Percentiles rank a stretch among this genome's conserved stretches.
phyloP scores from a whole-genome alignment of 1,140 invertebrate genomes.

The Diabrotica undecimpunctata region DNA sequence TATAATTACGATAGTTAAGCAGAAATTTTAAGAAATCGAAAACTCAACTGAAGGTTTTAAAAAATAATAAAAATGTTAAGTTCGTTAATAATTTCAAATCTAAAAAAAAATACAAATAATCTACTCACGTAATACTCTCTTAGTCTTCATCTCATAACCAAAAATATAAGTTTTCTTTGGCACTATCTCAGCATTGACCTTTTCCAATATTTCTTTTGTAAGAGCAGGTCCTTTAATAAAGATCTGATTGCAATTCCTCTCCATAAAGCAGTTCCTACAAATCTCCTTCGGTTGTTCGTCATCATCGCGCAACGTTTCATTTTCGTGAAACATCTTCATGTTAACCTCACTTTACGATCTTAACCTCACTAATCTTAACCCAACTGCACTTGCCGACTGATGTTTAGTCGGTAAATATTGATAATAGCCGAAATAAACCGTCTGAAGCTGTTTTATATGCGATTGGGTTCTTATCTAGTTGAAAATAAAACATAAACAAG shows the following conservation, averaged over 20 bases:
- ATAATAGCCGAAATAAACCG: slow-evolving; percentile 4
- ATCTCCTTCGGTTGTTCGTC: no score
- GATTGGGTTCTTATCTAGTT: not conserved
- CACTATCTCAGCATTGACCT: slow-evolving; percentile 34
- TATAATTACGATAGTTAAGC: no score
- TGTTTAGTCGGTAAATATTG: not conserved
- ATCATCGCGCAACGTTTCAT: slow-evolving; percentile 7
- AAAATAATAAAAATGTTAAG: no score
- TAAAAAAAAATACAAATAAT: not conserved
- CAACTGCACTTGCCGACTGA: not conserved
- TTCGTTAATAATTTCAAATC: no score
- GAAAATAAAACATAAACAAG: no score
- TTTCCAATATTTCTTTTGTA: slow-evolving; percentile 37
- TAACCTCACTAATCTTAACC: not conserved
- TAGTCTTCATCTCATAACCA: slow-evolving; percentile 32
- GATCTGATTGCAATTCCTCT: slow-evolving; percentile 33
- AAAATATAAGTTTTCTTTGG: slow-evolving; percentile 32
- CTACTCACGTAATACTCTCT: slow-evolving; percentile 33
- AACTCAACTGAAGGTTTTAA: no score
- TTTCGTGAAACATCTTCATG: slow-evolving; percentile 13
- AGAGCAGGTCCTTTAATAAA: slow-evolving; percentile 33
- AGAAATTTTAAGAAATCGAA: no score
- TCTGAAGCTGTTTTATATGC: not conserved
- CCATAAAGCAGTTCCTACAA: slow-evolving; percentile 19
- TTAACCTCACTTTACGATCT: not conserved